Evolutionary conservation across 1,140 invertebrate genomes (phyloP).

Genomic region (Penaeus chinensis): DNA sequence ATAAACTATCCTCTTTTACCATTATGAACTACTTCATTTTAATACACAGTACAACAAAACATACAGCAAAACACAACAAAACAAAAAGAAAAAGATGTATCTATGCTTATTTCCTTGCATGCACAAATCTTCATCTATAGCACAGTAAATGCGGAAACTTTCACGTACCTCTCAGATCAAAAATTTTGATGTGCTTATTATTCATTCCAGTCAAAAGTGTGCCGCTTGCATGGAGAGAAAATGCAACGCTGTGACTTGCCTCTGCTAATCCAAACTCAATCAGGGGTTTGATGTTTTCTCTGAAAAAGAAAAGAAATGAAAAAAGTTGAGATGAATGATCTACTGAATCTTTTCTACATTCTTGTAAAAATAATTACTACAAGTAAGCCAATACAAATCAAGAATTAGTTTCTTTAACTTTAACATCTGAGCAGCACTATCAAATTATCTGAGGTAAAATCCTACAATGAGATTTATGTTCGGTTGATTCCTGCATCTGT

Average conservation of each 20-base stretch:
- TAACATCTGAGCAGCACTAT: no score
- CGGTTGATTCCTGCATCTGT: not conserved
- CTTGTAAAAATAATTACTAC: not conserved
- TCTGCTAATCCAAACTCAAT: slow-evolving; percentile 82
- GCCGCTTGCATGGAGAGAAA: slow-evolving; percentile 81
- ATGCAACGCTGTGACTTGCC: slow-evolving; percentile 84
- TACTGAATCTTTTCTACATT: not conserved
- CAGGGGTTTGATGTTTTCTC: slow-evolving; percentile 69
- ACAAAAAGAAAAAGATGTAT: not conserved
- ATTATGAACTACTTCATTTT: no score
- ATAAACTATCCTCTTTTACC: no score
- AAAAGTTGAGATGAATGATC: not conserved
- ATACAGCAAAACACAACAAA: no score
- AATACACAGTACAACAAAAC: no score
- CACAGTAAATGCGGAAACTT: not conserved
- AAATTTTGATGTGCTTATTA: slow-evolving; percentile 88
- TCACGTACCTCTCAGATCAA: slow-evolving; percentile 85
- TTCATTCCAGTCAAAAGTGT: slow-evolving; percentile 88
- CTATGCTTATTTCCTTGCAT: not conserved
- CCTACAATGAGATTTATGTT: no score
- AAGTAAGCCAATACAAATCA: no score
- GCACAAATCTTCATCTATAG: not conserved
- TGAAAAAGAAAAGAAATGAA: slow-evolving; percentile 45
- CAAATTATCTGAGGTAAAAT: no score
- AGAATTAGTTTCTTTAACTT: no score